These are phyloP conservation scores for Rhinichthys osculus DNA, from an alignment of 2,797 vertebrate genomes.

Conservation along the genomic window DNA sequence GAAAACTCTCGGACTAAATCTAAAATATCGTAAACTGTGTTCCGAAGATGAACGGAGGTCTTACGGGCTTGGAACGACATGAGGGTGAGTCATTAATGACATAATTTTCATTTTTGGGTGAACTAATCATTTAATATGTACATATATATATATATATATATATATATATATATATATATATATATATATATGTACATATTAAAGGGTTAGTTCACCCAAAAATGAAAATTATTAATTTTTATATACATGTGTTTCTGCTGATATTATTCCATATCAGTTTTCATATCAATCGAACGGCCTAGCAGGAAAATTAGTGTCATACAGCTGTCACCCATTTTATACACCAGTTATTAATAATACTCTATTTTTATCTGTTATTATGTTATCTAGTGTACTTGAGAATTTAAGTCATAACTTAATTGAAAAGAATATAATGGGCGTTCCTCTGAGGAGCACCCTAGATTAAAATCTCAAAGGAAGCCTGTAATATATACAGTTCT, in stretches of 20 bases:
- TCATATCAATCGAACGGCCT: background rate
- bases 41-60: no score
- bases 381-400: conserved; percentile 17
- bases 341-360: conserved; percentile 1
- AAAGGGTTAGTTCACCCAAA: no score
- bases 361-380: conserved; percentile 39
- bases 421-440: conserved; percentile 56
- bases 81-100: no score
- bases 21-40: no score
- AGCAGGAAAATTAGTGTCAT: background rate
- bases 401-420: conserved; percentile 52
- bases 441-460: conserved; percentile 59
- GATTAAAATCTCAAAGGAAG: conserved; percentile 58
- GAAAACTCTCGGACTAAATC: no score
- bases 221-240: no score
- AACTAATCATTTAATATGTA: no score
- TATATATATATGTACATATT: no score
- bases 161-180: no score
- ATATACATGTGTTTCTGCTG: background rate
- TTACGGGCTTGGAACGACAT: no score
- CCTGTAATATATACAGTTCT: conserved; percentile 51
- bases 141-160: no score
- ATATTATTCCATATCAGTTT: background rate
- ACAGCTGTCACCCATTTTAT: conserved; percentile 1
- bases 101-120: no score